phyloP scores from a whole-genome alignment of 1,140 invertebrate species.

The Meloidogyne exigua region DNA sequence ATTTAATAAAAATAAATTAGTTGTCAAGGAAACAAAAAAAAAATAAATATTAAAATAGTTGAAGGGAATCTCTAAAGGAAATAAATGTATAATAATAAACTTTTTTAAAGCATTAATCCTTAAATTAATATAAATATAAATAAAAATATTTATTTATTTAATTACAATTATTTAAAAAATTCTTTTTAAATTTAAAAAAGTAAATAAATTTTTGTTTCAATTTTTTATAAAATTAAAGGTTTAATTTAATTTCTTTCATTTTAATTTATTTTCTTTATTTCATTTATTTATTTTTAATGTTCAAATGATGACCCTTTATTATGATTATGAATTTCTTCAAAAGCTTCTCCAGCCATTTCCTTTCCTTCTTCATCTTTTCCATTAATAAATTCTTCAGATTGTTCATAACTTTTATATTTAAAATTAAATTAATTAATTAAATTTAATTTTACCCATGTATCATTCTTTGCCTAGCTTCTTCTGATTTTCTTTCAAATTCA shows the following conservation, averaged over 20 bases:
- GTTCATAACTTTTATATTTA: background rate
- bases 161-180: too few species aligned
- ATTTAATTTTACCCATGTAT: background rate
- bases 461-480: background rate
- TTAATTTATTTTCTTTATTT: background rate
- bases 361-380: background rate
- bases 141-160: too few species aligned
- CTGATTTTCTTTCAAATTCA: background rate
- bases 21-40: background rate
- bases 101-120: too few species aligned
- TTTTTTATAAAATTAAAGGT: background rate
- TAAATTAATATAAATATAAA: too few species aligned
- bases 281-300: background rate
- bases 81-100: too few species aligned
- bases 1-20: background rate
- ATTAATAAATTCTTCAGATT: background rate
- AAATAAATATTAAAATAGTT: background rate
- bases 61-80: background rate
- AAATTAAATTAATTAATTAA: background rate
- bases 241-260: too few species aligned
- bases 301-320: background rate
- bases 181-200: too few species aligned
- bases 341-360: background rate
- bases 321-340: constrained; percentile 1
- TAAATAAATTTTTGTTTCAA: too few species aligned